Conservation (phyloP, 2,888 invertebrate species). For the Apodemia zela region DNA sequence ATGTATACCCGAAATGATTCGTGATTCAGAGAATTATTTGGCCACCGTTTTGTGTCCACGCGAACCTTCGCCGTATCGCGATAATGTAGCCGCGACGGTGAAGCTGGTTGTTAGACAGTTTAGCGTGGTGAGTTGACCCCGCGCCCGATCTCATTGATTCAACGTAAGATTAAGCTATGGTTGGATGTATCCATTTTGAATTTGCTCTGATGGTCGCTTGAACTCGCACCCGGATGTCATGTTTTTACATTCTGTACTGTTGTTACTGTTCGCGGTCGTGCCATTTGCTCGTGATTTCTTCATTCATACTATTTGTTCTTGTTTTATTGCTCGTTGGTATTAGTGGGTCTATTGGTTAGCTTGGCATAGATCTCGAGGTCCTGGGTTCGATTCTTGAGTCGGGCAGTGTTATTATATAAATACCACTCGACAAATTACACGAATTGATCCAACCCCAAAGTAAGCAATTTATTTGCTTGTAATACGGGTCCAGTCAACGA, state of each 20-base stretch:
- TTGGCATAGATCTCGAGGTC: no score
- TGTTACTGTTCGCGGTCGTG: conserved; percentile 47
- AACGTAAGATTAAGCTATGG: conserved; percentile 59
- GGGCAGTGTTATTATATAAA: no score
- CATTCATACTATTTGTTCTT: conserved; percentile 23
- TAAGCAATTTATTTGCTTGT: no score
- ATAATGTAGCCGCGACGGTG: background rate
- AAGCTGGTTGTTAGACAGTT: conserved; percentile 52
- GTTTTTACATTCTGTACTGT: conserved; percentile 64
- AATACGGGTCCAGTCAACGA: no score
- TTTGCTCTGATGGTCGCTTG: conserved; percentile 60
- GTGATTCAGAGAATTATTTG: no score
- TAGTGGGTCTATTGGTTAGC: no score
- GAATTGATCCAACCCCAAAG: no score
- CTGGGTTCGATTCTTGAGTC: background rate
- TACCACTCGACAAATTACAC: no score
- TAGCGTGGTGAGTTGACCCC: conserved; percentile 65
- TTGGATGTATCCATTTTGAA: conserved; percentile 67
- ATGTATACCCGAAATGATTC: no score
- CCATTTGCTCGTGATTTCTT: conserved; percentile 48
- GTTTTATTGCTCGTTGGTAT: conserved; percentile 4
- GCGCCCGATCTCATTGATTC: conserved; percentile 65
- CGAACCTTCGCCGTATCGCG: background rate
- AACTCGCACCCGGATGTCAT: conserved; percentile 75
- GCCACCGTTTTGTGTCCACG: no score